A percentile compares a stretch with the other conserved stretches of the same genome.
Conservation (phyloP, 2,113 vertebrate species). For the Gobiocypris rarus region DNA sequence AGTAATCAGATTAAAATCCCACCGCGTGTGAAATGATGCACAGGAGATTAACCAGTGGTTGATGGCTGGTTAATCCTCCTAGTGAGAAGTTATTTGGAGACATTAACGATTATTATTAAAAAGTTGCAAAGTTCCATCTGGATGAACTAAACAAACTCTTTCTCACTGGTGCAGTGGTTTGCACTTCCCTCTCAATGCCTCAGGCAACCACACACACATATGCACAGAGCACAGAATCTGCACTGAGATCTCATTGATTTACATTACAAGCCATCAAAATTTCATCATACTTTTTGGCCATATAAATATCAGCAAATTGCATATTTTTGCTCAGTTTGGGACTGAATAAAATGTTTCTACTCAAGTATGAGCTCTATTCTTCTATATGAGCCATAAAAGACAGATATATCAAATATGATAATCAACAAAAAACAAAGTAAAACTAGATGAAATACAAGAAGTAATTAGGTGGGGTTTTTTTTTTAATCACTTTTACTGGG, state of each 20-base stretch:
- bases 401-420: no score
- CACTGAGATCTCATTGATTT: not conserved
- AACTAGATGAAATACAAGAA: no score
- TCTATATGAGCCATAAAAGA: no score
- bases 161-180: constrained; percentile 15
- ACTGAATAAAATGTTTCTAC: not conserved
- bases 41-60: constrained; percentile 37
- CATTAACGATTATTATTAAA: not conserved
- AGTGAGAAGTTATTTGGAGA: constrained; percentile 10
- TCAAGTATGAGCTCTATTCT: no score
- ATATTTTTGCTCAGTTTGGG: not conserved
- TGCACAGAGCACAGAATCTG: not conserved
- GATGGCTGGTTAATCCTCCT: constrained; percentile 14
- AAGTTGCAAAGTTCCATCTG: not conserved
- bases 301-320: not conserved
- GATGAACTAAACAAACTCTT: not conserved
- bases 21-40: constrained; percentile 26
- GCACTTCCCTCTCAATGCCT: not conserved
- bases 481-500: no score
- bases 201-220: not conserved
- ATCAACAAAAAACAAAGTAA: no score
- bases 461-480: no score
- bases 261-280: not conserved
- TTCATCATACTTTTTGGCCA: not conserved
- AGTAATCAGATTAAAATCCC: constrained; percentile 44